Percentiles rank a stretch among this genome's conserved stretches.
Evolutionary conservation across 1,140 invertebrate species (phyloP).

Genomic region (Ephestia elutella): DNA sequence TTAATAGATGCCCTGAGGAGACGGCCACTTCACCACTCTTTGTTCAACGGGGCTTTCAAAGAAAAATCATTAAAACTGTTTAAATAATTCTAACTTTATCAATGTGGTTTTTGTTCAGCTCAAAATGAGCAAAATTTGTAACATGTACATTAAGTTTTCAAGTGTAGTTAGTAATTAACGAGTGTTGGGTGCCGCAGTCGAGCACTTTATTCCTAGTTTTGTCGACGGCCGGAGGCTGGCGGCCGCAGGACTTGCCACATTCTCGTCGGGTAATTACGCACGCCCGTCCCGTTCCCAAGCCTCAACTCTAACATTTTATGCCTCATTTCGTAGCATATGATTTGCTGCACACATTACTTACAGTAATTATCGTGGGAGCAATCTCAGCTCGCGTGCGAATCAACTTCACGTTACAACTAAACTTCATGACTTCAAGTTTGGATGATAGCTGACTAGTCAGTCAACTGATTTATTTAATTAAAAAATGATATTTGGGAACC

Average conservation of each 20-base stretch:
- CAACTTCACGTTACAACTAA: slow-evolving; percentile 28
- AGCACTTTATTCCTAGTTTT: slow-evolving; percentile 66
- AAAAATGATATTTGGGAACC: too few species aligned
- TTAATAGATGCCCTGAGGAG: slow-evolving; percentile 67
- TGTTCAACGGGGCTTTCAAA: slow-evolving; percentile 31
- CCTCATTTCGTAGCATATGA: slow-evolving; percentile 66
- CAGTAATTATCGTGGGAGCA: slow-evolving; percentile 63
- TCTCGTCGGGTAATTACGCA: slow-evolving; percentile 68
- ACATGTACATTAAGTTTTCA: slow-evolving; percentile 50
- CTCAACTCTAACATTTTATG: slow-evolving; percentile 65
- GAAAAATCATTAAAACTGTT: slow-evolving; percentile 25
- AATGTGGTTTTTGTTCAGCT: background rate
- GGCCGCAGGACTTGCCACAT: slow-evolving; percentile 63
- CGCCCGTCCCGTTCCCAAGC: slow-evolving; percentile 59
- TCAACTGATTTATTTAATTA: background rate
- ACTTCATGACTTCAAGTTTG: too few species aligned
- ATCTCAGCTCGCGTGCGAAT: slow-evolving; percentile 39
- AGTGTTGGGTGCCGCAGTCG: slow-evolving; percentile 53
- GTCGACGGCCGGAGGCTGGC: slow-evolving; percentile 44
- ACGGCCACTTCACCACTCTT: slow-evolving; percentile 45
- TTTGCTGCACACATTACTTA: slow-evolving; percentile 62
- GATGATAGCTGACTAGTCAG: slow-evolving; percentile 22
- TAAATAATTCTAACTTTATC: background rate
- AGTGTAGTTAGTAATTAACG: slow-evolving; percentile 66
- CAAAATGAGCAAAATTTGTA: slow-evolving; percentile 32